Base-by-base conservation (phyloP, 2,113 vertebrate species). In the Protobothrops mucrosquamatus region DNA sequence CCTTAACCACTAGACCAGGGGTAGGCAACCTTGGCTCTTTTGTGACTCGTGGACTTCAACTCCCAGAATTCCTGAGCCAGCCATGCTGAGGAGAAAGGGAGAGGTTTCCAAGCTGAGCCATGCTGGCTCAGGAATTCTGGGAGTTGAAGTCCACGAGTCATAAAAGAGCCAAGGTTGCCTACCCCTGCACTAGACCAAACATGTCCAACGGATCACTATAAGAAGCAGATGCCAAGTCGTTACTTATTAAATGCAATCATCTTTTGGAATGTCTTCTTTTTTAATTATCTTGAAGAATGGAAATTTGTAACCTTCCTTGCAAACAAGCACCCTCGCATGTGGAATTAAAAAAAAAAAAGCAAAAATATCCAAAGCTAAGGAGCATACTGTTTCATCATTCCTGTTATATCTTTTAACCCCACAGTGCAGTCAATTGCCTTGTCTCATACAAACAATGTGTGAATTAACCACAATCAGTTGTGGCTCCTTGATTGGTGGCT, bases 401-500 rank as follows among this genome's bases (percentile, higher is more conserved):
- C 87, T 34, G 92, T 29, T 93, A 89, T 48, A 86, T 46, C 87
- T 59, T 93, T 56, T 1, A 2, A 81, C 55, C 52, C 46, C 51
- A 89, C 46, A 52, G 55, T 59, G 34, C 29, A 52, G 92, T 56
- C 86, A 55, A 92, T 55, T 43, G 56, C 29, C 52, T 95, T 56
- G 24, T 64, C 88, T 23, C 81, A 87, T n/a, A 20, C 20, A 52
- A 20, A 91, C 88, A 90, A 85, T 93, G 57, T 22, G 43, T 89
- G n/a, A 85, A 59, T 34, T 91, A n/a, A 11, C 52, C 88, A 69
- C 92, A 91, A 34, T 86, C 56, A 90, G 8, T 94, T 94, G 61
- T 0, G 39, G 91, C 55, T 93, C 87, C 96, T 95, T 96, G 93
- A 95, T 85, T 94, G 86, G 91, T 89, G 90, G 91, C 92, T 92